Base-by-base conservation (phyloP, 2,113 vertebrate genomes). In the Hydrochoerus hydrochaeris region DNA sequence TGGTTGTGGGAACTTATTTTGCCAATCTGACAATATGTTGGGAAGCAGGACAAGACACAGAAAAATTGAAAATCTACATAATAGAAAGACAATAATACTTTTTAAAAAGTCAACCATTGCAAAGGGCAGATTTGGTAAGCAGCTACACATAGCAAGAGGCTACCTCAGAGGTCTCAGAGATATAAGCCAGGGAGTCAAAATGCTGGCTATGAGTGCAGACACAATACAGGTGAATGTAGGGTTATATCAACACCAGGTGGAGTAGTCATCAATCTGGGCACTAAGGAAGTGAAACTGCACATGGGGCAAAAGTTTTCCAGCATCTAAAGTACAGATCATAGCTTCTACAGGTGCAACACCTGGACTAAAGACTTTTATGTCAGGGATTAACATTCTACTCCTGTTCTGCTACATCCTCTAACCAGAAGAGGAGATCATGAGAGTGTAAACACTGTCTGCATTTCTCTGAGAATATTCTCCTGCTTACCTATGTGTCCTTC, bases 161-260 rank as follows among this genome's bases (percentile, higher is more conserved):
- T 57, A 6, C n/a, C 60, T 54, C 32, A 2, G 38, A 26, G 35
- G 67, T 2, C 2, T 46, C 46, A 46, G 46, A 46, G 52, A 54
- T 52, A 52, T 52, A 52, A 52, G 12, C 49, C 49, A 52, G 49
- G 49, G 49, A 52, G 49, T 52, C 49, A 52, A 52, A 52, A 52
- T 52, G 49, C 77, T 60, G 26, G 9, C 87, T 22, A 2, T 65
- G 12, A 32, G 3, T 65, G 26, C 65, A 2, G 20, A 91, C 65
- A 30, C 9, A 1, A 6, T 4, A 1, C 12, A 44, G 0, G 62
- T 5, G 20, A 32, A 35, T 71, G 41, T 0, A 3, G 41, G 46
- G 9, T 19, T 75, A 46, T 6, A 32, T 44, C 67, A n/a, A 35
- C 49, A 69, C 41, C 88, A 52, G n/a, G 44, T 26, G 28, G 60